These are phyloP conservation scores for Zaprionus kolodkinae DNA, from an alignment of 1,140 invertebrate species.

Conservation along the genomic window DNA sequence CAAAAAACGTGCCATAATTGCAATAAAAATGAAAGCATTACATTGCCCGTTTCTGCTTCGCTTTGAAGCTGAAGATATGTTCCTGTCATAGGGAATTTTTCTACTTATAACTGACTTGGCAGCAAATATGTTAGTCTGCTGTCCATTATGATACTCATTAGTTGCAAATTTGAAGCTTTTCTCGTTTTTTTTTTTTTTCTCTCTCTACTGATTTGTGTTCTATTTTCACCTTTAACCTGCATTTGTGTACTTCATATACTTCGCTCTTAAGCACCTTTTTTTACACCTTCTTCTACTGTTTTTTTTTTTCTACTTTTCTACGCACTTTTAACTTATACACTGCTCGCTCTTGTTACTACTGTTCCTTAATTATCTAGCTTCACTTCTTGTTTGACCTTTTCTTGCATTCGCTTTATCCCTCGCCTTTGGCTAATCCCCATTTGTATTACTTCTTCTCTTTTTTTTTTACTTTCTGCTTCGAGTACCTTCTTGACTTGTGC, in stretches of 20 bases:
- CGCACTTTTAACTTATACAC: neutral
- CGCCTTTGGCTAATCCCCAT: neutral
- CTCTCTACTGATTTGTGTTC: neutral
- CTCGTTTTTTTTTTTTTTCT: no score
- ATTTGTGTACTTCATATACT: neutral
- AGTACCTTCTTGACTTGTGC: conserved; percentile 8
- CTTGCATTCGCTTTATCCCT: neutral
- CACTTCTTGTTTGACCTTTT: neutral
- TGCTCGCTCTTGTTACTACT: neutral
- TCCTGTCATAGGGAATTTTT: neutral
- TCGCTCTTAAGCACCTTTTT: neutral
- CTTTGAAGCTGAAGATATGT: neutral
- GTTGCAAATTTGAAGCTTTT: neutral
- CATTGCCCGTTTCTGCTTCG: neutral
- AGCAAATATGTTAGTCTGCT: neutral
- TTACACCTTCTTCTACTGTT: conserved; percentile 1
- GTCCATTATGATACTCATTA: neutral
- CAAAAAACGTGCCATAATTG: conserved; percentile 29
- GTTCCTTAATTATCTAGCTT: neutral
- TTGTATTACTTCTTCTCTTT: neutral
- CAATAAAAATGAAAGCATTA: conserved; percentile 12
- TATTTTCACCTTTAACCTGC: neutral
- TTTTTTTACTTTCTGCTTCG: no score
- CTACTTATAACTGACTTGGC: neutral
- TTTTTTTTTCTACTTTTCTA: neutral